These are phyloP conservation scores for Cyprinodon tularosa DNA, from an alignment of 2,113 vertebrate genomes.

Conservation along the genomic window DNA sequence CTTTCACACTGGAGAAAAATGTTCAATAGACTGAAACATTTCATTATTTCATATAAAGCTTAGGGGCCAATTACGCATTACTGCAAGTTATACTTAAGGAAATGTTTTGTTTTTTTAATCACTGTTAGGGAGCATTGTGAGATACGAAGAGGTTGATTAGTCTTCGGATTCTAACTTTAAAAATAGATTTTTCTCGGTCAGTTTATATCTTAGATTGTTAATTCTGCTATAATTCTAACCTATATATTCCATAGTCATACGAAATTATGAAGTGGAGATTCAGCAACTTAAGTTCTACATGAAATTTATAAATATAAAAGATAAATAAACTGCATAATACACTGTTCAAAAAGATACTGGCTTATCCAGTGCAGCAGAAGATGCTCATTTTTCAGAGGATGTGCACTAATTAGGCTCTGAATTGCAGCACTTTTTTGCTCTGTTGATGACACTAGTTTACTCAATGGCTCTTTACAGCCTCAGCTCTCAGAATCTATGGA, in stretches of 20 bases:
- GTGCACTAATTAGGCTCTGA: conserved; percentile 52
- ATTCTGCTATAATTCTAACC: not conserved
- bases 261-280: conserved; percentile 14
- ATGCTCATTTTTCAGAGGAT: conserved; percentile 60
- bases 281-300: conserved; percentile 21
- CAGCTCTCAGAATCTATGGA: conserved; percentile 1
- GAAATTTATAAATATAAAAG: not conserved
- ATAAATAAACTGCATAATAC: conserved; percentile 36
- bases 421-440: conserved; percentile 40
- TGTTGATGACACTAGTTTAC: conserved; percentile 25
- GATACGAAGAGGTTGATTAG: not conserved
- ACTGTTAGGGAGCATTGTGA: not conserved
- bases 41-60: too few relatives aligned
- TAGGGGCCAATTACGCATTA: too few relatives aligned
- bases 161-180: not conserved
- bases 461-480: conserved; percentile 18
- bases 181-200: not conserved
- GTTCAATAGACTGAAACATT: too few relatives aligned
- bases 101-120: not conserved
- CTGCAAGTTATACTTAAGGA: too few relatives aligned
- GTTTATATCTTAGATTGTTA: not conserved
- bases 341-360: conserved; percentile 43
- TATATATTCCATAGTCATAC: not conserved
- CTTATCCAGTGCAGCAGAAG: conserved; percentile 16
- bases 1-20: too few relatives aligned